Evolutionary conservation across 30 jellyfish, hydroid and myxozoan genomes (phyloP).

Genomic region (Pseudorhiza aurosa): DNA sequence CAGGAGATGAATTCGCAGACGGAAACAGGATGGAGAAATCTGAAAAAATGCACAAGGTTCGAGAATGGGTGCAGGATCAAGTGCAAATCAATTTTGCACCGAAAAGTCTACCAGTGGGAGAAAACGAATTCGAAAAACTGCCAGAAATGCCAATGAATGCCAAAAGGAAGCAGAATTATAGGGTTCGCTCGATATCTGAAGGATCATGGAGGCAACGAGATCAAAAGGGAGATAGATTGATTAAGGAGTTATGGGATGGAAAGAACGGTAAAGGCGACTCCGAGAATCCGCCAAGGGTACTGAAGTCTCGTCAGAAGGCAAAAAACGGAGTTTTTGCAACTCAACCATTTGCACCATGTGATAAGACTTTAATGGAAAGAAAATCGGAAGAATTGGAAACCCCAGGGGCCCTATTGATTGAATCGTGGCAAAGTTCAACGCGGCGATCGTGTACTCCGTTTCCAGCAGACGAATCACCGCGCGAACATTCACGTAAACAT

Average conservation of each 20-base stretch:
- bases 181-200: not conserved
- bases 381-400: not conserved
- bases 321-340: not conserved
- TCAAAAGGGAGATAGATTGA: not conserved
- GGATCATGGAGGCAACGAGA: not conserved
- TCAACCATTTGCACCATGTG: not conserved
- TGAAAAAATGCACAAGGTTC: constrained; percentile 12
- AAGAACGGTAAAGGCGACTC: not conserved
- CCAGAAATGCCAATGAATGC: constrained; percentile 15
- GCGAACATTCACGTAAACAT: not conserved
- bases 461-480: not conserved
- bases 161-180: not conserved
- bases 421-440: not conserved
- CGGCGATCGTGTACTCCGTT: constrained; percentile 4
- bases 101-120: not conserved
- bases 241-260: not conserved
- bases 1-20: too few relatives aligned
- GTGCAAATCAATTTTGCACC: not conserved
- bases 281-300: not conserved
- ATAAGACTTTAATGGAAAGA: not conserved
- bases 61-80: constrained; percentile 34
- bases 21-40: not conserved
- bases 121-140: not conserved
- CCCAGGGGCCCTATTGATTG: not conserved
- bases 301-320: not conserved